Evolutionary conservation across 2,888 invertebrate genomes (phyloP).

Genomic region (Oxyteleia sp.): DNA sequence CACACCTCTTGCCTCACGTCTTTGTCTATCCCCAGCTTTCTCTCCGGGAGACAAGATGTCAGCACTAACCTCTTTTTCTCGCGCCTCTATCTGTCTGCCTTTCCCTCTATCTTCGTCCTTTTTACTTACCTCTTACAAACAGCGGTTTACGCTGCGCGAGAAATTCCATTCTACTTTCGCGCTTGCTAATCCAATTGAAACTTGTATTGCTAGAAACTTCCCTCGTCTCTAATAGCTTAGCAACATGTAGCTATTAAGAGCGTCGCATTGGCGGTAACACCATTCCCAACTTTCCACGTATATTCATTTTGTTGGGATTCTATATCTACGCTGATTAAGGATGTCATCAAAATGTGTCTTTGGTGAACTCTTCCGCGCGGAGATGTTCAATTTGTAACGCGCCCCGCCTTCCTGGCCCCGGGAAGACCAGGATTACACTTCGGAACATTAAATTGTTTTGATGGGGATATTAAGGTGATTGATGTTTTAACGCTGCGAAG

Average conservation of each 20-base stretch:
- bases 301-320: constrained; percentile 66
- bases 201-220: constrained; percentile 73
- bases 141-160: constrained; percentile 62
- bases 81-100: constrained; percentile 35
- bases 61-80: constrained; percentile 64
- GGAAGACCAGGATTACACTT: constrained; percentile 50
- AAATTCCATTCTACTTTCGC: constrained; percentile 69
- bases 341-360: constrained; percentile 65
- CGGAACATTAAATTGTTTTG: constrained; percentile 55
- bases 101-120: constrained; percentile 12
- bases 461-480: constrained; percentile 47
- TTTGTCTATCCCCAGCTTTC: too few species aligned
- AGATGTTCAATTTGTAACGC: constrained; percentile 59
- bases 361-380: constrained; percentile 56
- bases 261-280: constrained; percentile 55
- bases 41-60: constrained; percentile 60
- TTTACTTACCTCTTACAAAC: constrained; percentile 64
- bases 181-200: constrained; percentile 75
- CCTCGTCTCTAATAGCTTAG: constrained; percentile 70
- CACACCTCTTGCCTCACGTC: constrained; percentile 13
- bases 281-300: constrained; percentile 62
- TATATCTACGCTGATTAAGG: constrained; percentile 60
- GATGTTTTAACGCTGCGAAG: constrained; percentile 48
- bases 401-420: not conserved
- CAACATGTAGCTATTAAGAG: constrained; percentile 72